These are phyloP conservation scores for Calvadosia cruxmelitensis DNA, from an alignment of 30 jellyfish, hydroid and myxozoan species.

Conservation along the genomic window DNA sequence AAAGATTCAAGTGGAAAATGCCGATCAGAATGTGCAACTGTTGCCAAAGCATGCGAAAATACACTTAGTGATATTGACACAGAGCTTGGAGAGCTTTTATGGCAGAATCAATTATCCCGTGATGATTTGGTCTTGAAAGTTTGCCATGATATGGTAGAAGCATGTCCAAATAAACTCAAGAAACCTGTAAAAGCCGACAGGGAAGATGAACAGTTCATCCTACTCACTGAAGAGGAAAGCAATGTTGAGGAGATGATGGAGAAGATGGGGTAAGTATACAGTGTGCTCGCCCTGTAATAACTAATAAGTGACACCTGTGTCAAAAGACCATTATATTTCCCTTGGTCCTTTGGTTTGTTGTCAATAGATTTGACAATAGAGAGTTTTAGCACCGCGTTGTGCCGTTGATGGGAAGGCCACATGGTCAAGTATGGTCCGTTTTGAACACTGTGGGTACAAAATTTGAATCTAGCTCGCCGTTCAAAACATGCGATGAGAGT, in stretches of 20 bases:
- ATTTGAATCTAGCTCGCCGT: too few species aligned
- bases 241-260: conserved; percentile 69
- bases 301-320: too few species aligned
- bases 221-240: conserved; percentile 67
- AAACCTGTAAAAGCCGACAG: conserved; percentile 40
- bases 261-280: conserved; percentile 53
- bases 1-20: conserved; percentile 55
- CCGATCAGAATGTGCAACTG: conserved; percentile 74
- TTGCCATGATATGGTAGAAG: conserved; percentile 51
- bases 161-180: conserved; percentile 35
- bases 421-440: too few species aligned
- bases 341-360: too few species aligned
- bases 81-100: conserved; percentile 72
- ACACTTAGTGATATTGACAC: conserved; percentile 87
- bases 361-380: too few species aligned
- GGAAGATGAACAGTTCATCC: conserved; percentile 51
- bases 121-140: conserved; percentile 45
- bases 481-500: too few species aligned
- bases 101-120: conserved; percentile 51
- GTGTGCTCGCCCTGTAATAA: too few species aligned
- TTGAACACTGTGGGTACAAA: too few species aligned
- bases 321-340: too few species aligned
- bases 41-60: conserved; percentile 76
- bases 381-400: too few species aligned
- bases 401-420: too few species aligned